Evolutionary conservation across 53 echinoderm and acorn worm genomes (phyloP).

Genomic region (Pentamera pediparva): DNA sequence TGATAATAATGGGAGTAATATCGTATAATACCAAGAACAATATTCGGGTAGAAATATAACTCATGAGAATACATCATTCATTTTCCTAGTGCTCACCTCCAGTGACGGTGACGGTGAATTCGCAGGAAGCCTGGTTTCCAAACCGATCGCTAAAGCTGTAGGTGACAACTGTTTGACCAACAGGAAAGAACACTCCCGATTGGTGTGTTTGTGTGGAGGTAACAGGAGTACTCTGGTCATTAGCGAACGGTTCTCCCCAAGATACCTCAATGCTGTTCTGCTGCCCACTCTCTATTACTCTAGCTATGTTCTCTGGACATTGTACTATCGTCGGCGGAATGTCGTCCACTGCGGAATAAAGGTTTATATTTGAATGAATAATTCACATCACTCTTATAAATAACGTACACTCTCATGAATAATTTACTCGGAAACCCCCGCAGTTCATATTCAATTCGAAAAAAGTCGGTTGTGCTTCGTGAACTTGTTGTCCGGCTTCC

Average conservation of each 20-base stretch:
- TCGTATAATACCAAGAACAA: too few species aligned
- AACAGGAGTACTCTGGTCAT: constrained; percentile 9
- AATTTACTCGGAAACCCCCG: too few species aligned
- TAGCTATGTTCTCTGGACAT: neutral
- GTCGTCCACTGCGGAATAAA: constrained; percentile 11
- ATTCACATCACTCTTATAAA: too few species aligned
- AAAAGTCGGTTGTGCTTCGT: too few species aligned
- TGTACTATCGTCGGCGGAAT: constrained; percentile 1
- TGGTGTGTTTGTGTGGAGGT: neutral
- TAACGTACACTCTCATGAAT: too few species aligned
- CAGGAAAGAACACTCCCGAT: constrained; percentile 25
- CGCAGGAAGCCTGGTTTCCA: constrained; percentile 46
- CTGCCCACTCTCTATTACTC: constrained; percentile 23
- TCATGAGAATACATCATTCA: too few species aligned
- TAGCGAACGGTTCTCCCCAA: constrained; percentile 4
- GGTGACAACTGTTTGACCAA: constrained; percentile 18
- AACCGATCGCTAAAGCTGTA: constrained; percentile 50
- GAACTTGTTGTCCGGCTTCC: too few species aligned
- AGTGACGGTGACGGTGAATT: constrained; percentile 49
- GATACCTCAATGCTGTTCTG: neutral
- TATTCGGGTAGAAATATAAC: too few species aligned
- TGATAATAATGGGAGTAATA: too few species aligned
- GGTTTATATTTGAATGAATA: too few species aligned
- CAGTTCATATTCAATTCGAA: too few species aligned
- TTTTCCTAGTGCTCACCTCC: constrained; percentile 27